These are phyloP conservation scores for Rhynchotus rufescens DNA, from an alignment of 2,797 vertebrate species.

Conservation along the genomic window DNA sequence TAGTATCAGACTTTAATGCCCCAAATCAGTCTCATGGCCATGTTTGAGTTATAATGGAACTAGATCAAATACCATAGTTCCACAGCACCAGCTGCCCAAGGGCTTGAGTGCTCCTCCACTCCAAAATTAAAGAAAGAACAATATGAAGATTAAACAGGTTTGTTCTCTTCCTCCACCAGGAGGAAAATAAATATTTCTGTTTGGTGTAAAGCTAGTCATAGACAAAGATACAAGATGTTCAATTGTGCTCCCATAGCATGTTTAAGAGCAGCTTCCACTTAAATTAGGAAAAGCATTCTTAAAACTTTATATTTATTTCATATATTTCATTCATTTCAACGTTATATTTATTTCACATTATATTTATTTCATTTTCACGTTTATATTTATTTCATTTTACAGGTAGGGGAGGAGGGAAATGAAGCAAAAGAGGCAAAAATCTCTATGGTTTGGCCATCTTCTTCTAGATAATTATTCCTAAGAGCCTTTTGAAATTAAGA, in stretches of 20 bases:
- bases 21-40: conserved; percentile 32
- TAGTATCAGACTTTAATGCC: conserved; percentile 51
- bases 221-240: not conserved
- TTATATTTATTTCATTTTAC: not conserved
- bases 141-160: not conserved
- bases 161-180: not conserved
- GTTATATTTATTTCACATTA: no score
- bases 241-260: not conserved
- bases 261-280: not conserved
- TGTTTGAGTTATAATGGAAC: conserved; percentile 29
- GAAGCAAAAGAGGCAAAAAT: no score
- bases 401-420: not conserved
- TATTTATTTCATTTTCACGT: no score
- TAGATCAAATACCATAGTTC: conserved; percentile 1
- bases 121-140: not conserved
- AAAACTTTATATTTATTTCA: no score
- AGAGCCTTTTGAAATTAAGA: not conserved
- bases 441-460: not conserved
- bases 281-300: no score
- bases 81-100: not conserved
- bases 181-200: not conserved
- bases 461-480: not conserved
- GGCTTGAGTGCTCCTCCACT: not conserved
- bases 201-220: not conserved
- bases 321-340: no score